Base-by-base conservation (phyloP, 2,797 vertebrate genomes). In the Danio aesculapii region DNA sequence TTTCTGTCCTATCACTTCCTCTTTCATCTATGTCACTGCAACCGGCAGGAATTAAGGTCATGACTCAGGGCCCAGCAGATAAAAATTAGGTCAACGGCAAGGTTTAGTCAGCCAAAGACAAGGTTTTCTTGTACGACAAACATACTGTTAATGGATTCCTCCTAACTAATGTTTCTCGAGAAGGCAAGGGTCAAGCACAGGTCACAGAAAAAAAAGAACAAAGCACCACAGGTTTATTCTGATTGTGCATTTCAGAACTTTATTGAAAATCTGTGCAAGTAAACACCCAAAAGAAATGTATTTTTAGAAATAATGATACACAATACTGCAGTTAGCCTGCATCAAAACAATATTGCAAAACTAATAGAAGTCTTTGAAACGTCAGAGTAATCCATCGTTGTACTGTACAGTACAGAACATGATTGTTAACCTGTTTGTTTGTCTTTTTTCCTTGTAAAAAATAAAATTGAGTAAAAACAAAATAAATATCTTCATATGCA, bases 241-340 rank as follows among this genome's bases (percentile, higher is more conserved):
- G 82, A 81, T 84, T 87, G 89, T 90, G 88, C 88, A 88, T 88
- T 90, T 88, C 81, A 85, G 75, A 84, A 87, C 88, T 90, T 90
- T 90, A 90, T 90, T 90, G 84, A 79, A 89, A 90, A 88, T 86
- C 87, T 90, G 89, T 90, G 89, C 89, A 89, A 89, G 86, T 90
- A 86, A 89, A 90, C 89, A 90, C 86, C 86, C 83, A 87, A 88
- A 88, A 81, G 81, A 87, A 85, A 81, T 67, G 62, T 82, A 82
- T 75, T 85, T 81, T 85, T 80, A 62, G 59, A 80, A 85, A 86
- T 81, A 85, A 86, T 75, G 80, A 84, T 79, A 85, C 84, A 86
- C 82, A 88, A 86, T 76, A 84, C 73, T 52, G 81, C 79, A 83
- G 83, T 83, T 43, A 71, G 21, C 30, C 84, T 84, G 83, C 77